Evolutionary conservation across 2,113 vertebrate genomes (phyloP).

Genomic region (Butorides virescens): DNA sequence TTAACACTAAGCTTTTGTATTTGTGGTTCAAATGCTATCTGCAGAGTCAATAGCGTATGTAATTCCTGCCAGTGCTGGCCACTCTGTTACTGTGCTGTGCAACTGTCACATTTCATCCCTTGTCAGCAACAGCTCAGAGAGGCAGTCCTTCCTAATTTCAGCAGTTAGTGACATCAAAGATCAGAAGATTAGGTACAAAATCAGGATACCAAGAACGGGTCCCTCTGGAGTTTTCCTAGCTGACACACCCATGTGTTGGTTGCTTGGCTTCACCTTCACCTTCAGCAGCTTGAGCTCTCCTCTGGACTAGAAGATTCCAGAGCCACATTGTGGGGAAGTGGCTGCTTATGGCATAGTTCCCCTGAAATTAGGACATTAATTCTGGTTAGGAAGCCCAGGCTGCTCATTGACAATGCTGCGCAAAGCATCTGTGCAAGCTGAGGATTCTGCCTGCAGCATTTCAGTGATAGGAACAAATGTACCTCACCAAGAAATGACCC

Average conservation of each 20-base stretch:
- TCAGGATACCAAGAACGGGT: background rate
- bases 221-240: background rate
- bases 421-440: conserved; percentile 24
- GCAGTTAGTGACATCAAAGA: background rate
- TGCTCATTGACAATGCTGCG: background rate
- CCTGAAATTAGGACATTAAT: background rate
- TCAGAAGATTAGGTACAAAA: background rate
- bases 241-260: background rate
- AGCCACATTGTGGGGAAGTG: background rate
- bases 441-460: conserved; percentile 22
- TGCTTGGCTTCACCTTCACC: background rate
- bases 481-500: conserved; percentile 14
- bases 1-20: background rate
- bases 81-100: background rate
- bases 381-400: background rate
- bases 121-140: background rate
- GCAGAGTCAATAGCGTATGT: background rate
- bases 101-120: background rate
- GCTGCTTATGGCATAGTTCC: background rate
- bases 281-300: background rate
- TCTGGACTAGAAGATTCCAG: background rate
- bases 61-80: background rate
- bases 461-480: conserved; percentile 25
- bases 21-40: background rate
- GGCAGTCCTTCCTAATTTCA: background rate